Percentiles rank a stretch among this genome's conserved stretches.
These are phyloP conservation scores for Lasius platythorax DNA, from an alignment of 2,888 invertebrate genomes.

Conservation along the genomic window DNA sequence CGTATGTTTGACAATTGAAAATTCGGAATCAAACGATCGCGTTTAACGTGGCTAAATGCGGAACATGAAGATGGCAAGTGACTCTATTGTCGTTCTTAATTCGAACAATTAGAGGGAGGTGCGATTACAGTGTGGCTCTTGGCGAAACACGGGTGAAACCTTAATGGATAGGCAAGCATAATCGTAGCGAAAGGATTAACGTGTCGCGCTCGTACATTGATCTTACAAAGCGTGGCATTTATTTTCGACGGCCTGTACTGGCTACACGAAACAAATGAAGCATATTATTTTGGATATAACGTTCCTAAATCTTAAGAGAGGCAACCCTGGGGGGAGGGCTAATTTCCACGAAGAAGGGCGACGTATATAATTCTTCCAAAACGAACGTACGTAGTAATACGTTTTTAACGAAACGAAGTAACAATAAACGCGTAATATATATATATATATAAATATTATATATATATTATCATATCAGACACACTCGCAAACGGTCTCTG, in stretches of 20 bases:
- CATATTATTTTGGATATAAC: conserved; percentile 82
- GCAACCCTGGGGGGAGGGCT: conserved; percentile 54
- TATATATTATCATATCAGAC: conserved; percentile 82
- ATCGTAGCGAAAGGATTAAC: conserved; percentile 44
- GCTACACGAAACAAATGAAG: conserved; percentile 76
- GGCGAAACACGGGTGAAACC: neutral
- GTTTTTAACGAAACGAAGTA: conserved; percentile 65
- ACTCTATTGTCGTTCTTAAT: conserved; percentile 10
- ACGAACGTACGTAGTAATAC: conserved; percentile 66
- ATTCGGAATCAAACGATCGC: neutral
- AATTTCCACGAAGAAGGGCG: conserved; percentile 72
- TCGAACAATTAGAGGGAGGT: conserved; percentile 13
- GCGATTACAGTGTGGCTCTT: conserved; percentile 11
- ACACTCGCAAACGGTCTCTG: conserved; percentile 81
- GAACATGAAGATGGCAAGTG: neutral
- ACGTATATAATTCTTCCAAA: conserved; percentile 80
- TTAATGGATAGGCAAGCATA: conserved; percentile 8
- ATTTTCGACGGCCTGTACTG: conserved; percentile 76
- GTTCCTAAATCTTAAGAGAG: conserved; percentile 81
- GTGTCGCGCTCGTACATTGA: conserved; percentile 38
- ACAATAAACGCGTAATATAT: conserved; percentile 74
- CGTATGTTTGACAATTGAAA: conserved; percentile 1
- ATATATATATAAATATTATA: conserved; percentile 20
- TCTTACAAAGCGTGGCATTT: conserved; percentile 70
- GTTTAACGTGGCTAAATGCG: neutral